Base-by-base conservation (phyloP, 1,140 invertebrate species). In the Nasonia vitripennis region DNA sequence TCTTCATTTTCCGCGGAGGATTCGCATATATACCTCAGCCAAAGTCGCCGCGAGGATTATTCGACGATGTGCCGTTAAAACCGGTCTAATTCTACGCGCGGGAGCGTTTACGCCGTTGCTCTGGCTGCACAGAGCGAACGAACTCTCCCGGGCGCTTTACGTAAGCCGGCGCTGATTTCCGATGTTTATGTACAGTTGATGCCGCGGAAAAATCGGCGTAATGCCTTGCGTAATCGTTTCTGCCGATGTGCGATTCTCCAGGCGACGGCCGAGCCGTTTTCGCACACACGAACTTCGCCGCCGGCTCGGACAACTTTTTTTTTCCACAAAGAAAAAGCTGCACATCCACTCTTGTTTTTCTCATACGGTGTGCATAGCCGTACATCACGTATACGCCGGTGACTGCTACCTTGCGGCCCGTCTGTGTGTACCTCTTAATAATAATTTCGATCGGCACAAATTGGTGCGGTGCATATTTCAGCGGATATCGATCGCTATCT, bases 391-490 rank as follows among this genome's bases (percentile, higher is more conserved):
- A 9, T 9, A n/a, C 45, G 71, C 83, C 45, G 84, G 55, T 81
- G 84, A 37, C 67, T 86, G 73, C 85, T 85, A 71, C 86, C 81
- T 81, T 82, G 77, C 51, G 84, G 85, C 86, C 74, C 87, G 87
- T 27, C 27, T 87, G 87, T 87, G 85, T 90, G 90, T 91, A 92
- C 91, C 91, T 92, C 91, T 92, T 92, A 92, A 92, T 92, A 92
- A 92, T 91, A 92, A 92, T 92, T 92, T 92, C 89, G 92, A 92
- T 92, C 91, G 90, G 91, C 89, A 6, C 20, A 92, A 92, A 92
- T 92, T 92, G 92, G 91, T 89, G 89, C 89, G 89, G 89, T 90
- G 91, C 91, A 92, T 92, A 90, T 91, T 92, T 91, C 91, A 91
- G 17, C 20, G 90, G 84, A 78, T 88, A 86, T 89, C 90, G 92